These are phyloP conservation scores for Dicranocentrus wangi DNA, from an alignment of 2,888 invertebrate genomes.

Conservation along the genomic window DNA sequence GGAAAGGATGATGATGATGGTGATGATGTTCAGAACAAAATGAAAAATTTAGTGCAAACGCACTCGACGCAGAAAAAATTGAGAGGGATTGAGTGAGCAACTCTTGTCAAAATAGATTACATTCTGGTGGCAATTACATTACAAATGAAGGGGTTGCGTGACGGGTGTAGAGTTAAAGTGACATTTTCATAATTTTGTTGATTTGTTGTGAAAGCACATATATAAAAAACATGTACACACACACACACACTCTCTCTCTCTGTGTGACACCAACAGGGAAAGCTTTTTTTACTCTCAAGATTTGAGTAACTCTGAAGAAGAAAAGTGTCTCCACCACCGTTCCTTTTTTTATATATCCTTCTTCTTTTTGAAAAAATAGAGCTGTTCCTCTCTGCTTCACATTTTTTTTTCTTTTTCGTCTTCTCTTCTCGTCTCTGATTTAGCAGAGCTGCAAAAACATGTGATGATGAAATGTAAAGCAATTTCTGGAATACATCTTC, in stretches of 20 bases:
- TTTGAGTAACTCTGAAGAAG: neutral
- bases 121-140: slow-evolving; percentile 1
- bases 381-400: too few relatives aligned
- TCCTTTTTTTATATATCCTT: too few relatives aligned
- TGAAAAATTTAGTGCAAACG: too few relatives aligned
- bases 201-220: slow-evolving; percentile 39
- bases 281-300: neutral
- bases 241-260: neutral
- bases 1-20: too few relatives aligned
- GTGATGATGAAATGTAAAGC: slow-evolving; percentile 4
- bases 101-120: slow-evolving; percentile 22
- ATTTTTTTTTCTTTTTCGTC: too few relatives aligned
- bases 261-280: neutral
- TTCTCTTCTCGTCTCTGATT: too few relatives aligned
- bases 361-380: too few relatives aligned
- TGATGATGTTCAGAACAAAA: too few relatives aligned
- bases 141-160: neutral
- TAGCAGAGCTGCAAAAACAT: too few relatives aligned
- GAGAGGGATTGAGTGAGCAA: slow-evolving; percentile 18
- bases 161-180: slow-evolving; percentile 27
- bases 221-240: neutral
- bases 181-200: slow-evolving; percentile 52
- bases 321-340: too few relatives aligned
- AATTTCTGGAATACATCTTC: neutral
- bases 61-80: neutral